Conservation (phyloP, 2,888 invertebrate species). For the Neuroscelio doddi region DNA sequence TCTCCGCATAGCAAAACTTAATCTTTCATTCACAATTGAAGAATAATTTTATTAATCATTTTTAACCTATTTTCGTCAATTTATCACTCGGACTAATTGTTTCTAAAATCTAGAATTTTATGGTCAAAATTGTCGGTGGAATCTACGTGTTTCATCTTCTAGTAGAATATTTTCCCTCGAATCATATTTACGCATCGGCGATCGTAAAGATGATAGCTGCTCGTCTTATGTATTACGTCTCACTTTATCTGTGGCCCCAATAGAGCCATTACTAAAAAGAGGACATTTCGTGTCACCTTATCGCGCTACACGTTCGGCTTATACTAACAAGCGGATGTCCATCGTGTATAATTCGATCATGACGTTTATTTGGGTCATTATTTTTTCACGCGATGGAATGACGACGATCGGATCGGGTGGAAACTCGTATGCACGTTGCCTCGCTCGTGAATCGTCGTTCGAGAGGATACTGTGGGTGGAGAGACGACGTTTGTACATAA, state of each 20-base stretch:
- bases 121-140: too few relatives aligned
- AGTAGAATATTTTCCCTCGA: neutral
- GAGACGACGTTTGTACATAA: neutral
- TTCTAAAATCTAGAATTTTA: too few relatives aligned
- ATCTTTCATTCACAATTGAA: too few relatives aligned
- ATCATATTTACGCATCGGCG: neutral
- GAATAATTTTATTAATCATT: too few relatives aligned
- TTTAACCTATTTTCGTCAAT: too few relatives aligned
- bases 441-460: neutral
- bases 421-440: too few relatives aligned
- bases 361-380: conserved; percentile 1
- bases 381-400: neutral
- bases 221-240: neutral
- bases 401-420: neutral
- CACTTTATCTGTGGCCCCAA: neutral
- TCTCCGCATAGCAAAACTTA: too few relatives aligned
- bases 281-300: conserved; percentile 10
- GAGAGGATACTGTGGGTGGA: neutral
- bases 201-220: neutral
- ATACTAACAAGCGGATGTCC: neutral
- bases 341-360: neutral
- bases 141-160: too few relatives aligned
- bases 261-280: conserved; percentile 7
- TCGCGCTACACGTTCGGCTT: conserved; percentile 11
- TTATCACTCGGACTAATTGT: too few relatives aligned